Conservation (phyloP, 92 coral and sea anemone species). For the Palythoa grandiflora region DNA sequence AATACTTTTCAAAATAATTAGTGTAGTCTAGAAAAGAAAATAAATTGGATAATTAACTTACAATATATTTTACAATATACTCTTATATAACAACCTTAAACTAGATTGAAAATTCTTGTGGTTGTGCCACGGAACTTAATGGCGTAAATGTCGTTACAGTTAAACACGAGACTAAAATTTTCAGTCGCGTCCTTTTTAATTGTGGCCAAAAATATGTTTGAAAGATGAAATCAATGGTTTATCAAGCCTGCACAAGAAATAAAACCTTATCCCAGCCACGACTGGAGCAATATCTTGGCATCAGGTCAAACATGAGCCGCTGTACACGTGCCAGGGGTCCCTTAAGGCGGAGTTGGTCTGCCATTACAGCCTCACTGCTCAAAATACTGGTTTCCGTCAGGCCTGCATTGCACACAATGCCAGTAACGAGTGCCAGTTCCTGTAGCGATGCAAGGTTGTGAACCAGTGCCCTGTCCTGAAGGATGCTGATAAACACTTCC, state of each 20-base stretch:
- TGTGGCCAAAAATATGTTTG: no score
- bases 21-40: no score
- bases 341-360: conserved; percentile 82
- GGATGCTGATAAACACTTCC: conserved; percentile 90
- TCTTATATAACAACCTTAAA: no score
- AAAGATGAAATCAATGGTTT: not conserved
- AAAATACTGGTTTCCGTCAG: conserved; percentile 79
- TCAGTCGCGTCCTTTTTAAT: no score
- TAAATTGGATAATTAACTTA: no score
- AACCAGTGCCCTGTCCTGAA: conserved; percentile 85
- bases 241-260: not conserved
- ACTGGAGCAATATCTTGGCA: conserved; percentile 91
- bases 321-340: conserved; percentile 97
- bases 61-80: no score
- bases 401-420: conserved; percentile 92
- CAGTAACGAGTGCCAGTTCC: conserved; percentile 93
- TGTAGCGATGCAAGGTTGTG: conserved; percentile 86
- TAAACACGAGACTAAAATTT: no score
- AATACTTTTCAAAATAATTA: no score
- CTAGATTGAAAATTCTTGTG: no score
- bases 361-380: conserved; percentile 78
- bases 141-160: no score
- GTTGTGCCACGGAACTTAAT: no score
- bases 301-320: conserved; percentile 88
- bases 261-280: conserved; percentile 92